Conservation (phyloP, 2,888 invertebrate genomes). For the Prenolepis imparis region DNA sequence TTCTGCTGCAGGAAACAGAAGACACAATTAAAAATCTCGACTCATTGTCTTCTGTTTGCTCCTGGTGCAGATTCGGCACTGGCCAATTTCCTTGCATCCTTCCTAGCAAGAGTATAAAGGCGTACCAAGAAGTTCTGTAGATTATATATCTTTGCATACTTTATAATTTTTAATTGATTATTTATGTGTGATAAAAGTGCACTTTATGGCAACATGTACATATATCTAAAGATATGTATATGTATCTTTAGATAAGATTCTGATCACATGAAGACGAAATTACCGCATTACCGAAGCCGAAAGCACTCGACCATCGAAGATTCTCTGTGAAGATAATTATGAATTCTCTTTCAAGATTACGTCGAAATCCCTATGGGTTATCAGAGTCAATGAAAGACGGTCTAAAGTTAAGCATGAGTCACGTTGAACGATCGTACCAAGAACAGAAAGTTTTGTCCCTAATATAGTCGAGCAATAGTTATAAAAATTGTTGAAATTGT, state of each 20-base stretch:
- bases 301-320: conserved; percentile 55
- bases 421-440: conserved; percentile 68
- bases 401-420: conserved; percentile 72
- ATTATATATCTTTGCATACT: background rate
- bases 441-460: conserved; percentile 79
- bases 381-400: conserved; percentile 81
- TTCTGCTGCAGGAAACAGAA: conserved; percentile 83
- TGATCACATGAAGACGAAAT: conserved; percentile 46
- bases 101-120: conserved; percentile 5
- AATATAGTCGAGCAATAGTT: conserved; percentile 14
- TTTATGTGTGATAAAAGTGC: background rate
- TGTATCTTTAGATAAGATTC: conserved; percentile 13
- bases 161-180: conserved; percentile 14
- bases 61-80: conserved; percentile 81
- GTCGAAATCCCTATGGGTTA: conserved; percentile 78
- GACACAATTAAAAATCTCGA: conserved; percentile 85
- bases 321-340: conserved; percentile 79
- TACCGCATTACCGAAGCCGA: conserved; percentile 30
- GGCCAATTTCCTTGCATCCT: conserved; percentile 81
- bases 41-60: conserved; percentile 85
- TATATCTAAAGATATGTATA: background rate
- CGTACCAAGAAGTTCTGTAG: background rate
- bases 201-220: background rate
- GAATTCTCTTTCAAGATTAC: conserved; percentile 83
- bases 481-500: background rate